phyloP scores from a whole-genome alignment of 2,113 vertebrate species.

The Ranitomeya imitator region DNA sequence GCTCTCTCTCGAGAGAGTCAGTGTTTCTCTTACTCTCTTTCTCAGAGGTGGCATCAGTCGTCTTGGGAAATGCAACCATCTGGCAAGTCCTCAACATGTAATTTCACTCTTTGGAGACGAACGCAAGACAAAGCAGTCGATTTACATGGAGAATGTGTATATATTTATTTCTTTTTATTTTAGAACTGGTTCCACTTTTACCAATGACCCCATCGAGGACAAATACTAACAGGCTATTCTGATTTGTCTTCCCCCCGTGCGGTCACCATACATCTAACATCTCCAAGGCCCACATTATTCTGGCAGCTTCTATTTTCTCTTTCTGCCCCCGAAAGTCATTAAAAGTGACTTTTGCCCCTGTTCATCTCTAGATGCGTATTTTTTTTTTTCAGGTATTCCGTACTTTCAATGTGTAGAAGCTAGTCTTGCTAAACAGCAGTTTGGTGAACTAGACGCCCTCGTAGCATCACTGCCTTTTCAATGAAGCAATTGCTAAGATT shows the following conservation, averaged over 20 bases:
- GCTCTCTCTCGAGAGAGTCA: neutral
- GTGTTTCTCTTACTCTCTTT: neutral
- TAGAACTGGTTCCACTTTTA: neutral
- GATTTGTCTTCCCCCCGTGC: neutral
- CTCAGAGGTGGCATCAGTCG: neutral
- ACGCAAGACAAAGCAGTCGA: neutral
- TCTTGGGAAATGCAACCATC: constrained; percentile 9
- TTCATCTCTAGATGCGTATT: neutral
- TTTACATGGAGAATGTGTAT: neutral
- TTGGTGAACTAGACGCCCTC: constrained; percentile 29
- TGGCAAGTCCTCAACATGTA: neutral
- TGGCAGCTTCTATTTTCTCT: neutral
- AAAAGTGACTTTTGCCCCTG: neutral
- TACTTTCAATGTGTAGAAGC: neutral
- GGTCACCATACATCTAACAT: neutral
- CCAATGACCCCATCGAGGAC: neutral
- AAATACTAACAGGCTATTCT: neutral
- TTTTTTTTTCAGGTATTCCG: neutral
- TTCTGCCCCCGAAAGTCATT: neutral
- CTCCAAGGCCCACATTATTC: neutral
- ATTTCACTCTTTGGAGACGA: neutral
- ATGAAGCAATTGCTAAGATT: constrained; percentile 31
- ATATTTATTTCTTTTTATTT: neutral
- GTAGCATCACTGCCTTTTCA: neutral
- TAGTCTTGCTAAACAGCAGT: neutral